Percentiles rank a stretch among this genome's conserved stretches.
These are phyloP conservation scores for Caenorhabditis sulstoni DNA, from an alignment of 2,888 invertebrate genomes.

Conservation along the genomic window DNA sequence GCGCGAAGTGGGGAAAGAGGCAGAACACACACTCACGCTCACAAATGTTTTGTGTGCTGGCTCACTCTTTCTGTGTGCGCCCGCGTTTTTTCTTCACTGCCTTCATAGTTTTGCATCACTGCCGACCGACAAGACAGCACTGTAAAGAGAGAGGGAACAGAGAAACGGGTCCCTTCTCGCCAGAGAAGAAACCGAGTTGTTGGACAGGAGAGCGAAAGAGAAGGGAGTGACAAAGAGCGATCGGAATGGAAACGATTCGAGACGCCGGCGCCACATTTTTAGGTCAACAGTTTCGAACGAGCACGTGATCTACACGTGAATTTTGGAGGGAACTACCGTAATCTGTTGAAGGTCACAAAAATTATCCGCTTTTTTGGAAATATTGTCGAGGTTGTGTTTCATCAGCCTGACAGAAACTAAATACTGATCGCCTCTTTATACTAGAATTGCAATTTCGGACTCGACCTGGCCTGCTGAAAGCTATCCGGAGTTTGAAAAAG, in stretches of 20 bases:
- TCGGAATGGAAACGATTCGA: conserved; percentile 9
- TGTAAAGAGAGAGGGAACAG: neutral
- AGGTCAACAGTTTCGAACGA: conserved; percentile 15
- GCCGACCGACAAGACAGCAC: conserved; percentile 12
- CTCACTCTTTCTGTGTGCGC: conserved; percentile 15
- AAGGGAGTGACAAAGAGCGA: conserved; percentile 14
- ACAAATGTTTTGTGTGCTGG: conserved; percentile 21
- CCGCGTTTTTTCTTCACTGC: conserved; percentile 12
- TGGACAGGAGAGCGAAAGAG: neutral
- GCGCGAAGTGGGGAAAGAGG: conserved; percentile 6
- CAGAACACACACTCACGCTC: conserved; percentile 11
- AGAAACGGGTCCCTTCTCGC: conserved; percentile 16
- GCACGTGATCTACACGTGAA: conserved; percentile 29
- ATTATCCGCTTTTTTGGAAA: too few species aligned
- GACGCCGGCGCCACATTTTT: neutral
- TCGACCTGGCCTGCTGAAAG: too few species aligned
- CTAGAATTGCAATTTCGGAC: too few species aligned
- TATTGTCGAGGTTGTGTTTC: too few species aligned
- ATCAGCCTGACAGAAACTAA: too few species aligned
- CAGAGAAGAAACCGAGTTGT: neutral
- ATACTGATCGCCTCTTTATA: too few species aligned
- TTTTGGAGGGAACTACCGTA: too few species aligned
- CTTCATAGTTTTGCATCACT: conserved; percentile 46
- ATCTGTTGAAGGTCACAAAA: neutral
- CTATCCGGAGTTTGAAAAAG: too few species aligned